Conservation (phyloP, 2,888 invertebrate species). For the Microplitis deprimator region DNA sequence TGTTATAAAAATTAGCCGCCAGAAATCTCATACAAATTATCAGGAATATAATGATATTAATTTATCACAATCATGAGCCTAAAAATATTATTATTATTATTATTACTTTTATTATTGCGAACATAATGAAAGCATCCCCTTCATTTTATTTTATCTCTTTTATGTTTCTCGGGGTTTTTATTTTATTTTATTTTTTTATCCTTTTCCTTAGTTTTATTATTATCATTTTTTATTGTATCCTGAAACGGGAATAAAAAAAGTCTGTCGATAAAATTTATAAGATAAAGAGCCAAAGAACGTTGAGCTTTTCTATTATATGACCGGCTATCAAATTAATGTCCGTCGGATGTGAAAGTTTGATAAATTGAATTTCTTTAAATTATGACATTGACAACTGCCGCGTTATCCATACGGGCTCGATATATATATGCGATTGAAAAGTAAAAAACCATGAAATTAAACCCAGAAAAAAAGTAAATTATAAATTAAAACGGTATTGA, state of each 20-base stretch:
- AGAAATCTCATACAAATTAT: background rate
- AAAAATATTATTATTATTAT: no score
- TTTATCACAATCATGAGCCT: no score
- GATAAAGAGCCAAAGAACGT: slow-evolving; percentile 13
- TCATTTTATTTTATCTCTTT: background rate
- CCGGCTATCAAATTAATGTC: slow-evolving; percentile 38
- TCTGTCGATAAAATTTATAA: slow-evolving; percentile 29
- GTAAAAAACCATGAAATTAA: background rate
- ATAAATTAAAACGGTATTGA: background rate
- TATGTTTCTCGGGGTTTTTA: background rate
- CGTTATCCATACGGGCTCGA: slow-evolving; percentile 12
- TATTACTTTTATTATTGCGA: background rate
- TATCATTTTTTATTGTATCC: slow-evolving; percentile 14
- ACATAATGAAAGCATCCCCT: background rate
- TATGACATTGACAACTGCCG: slow-evolving; percentile 7
- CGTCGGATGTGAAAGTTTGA: slow-evolving; percentile 21
- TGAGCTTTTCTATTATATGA: slow-evolving; percentile 30
- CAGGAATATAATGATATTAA: background rate
- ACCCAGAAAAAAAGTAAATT: background rate
- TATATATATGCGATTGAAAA: background rate
- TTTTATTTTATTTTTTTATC: background rate
- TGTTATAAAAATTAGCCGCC: background rate
- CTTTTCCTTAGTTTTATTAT: background rate
- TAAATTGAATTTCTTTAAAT: slow-evolving; percentile 35
- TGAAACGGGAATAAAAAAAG: slow-evolving; percentile 1